Evolutionary conservation across 1,140 invertebrate species (phyloP).

Genomic region (Hylaeus volcanicus): DNA sequence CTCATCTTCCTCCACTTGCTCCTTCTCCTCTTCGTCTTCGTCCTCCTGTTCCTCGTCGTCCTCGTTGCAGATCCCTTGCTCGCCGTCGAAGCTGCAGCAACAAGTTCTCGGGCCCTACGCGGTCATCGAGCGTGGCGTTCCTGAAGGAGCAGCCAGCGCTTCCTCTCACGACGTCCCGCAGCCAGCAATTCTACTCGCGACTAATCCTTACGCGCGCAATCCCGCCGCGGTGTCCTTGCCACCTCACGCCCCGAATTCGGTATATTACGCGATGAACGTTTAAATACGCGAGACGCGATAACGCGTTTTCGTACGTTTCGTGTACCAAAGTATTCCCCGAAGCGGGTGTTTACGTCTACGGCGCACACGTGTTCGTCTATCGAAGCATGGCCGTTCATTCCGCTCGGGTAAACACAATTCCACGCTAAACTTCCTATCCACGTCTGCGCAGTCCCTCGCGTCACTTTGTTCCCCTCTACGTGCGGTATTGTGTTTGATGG

Average conservation of each 20-base stretch:
- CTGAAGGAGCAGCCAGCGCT: slow-evolving; percentile 83
- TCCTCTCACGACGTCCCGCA: slow-evolving; percentile 80
- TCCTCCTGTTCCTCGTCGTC: slow-evolving; percentile 65
- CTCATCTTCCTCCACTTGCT: slow-evolving; percentile 19
- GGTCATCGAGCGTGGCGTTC: slow-evolving; percentile 83
- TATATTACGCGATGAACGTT: slow-evolving; percentile 81
- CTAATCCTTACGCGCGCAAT: slow-evolving; percentile 64
- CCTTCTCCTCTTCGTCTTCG: slow-evolving; percentile 34
- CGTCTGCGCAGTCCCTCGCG: no score
- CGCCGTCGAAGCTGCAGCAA: slow-evolving; percentile 72
- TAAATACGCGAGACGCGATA: slow-evolving; percentile 55
- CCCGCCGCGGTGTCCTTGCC: slow-evolving; percentile 70
- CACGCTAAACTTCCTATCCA: no score
- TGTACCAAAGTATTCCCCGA: background rate
- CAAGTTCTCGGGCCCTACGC: slow-evolving; percentile 65
- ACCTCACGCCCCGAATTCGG: slow-evolving; percentile 74
- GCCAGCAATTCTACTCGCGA: slow-evolving; percentile 38
- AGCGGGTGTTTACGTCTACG: background rate
- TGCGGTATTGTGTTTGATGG: no score
- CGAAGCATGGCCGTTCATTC: background rate
- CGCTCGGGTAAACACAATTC: background rate
- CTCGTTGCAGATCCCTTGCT: slow-evolving; percentile 74
- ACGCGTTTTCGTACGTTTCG: background rate
- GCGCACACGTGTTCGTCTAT: background rate
- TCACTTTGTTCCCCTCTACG: no score